Evolutionary conservation across 2,113 vertebrate species (phyloP), one percentile per base, ranked within the genome.

Genomic region (Dolichotis patagonum): DNA sequence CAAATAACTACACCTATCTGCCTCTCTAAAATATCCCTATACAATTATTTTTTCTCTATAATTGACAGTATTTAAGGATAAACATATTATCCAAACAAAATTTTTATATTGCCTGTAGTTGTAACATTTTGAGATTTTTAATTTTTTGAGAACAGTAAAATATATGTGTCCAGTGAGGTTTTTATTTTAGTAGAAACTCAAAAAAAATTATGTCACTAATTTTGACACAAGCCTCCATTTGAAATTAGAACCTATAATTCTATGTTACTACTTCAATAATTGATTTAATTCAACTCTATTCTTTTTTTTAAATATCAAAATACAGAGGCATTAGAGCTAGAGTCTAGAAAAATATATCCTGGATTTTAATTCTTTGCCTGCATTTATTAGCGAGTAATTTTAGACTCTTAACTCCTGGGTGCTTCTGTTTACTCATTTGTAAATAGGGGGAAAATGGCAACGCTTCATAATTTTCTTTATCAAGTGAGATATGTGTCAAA

Each of bases 61-160:
- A 56, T 22, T 67, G 35, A 49, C 30, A 17, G 9, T 75, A 28
- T 67, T 85, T 73, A 80, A 94, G 49, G 65, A 90, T 35, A 88
- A 87, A 22, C 52, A 60, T 16, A 54, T 73, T 67, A 35, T 14
- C 81, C 3, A 67, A 89, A 56, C 1, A 93, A 93, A 58, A 46
- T 46, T 54, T n/a, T 12, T 38, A 71, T 24, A 32, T 28, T 78
- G 77, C 14, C 12, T 83, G 56, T 30, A 81, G 12, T 46, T 92
- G 3, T 13, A 90, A 35, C 11, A 75, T 52, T 88, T 10, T 85
- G 32, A 62, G 52, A 58, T 26, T 95, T 93, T 69, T 38, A 38
- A 13, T 43, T 75, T 90, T 90, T 88, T 77, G 30, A 96, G 56
- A 82, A 38, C 73, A 85, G 19, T 52, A 86, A 77, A 67, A 91